Evolutionary conservation across 1,140 invertebrate genomes (phyloP).

Genomic region (Brachionus rotundiformis): DNA sequence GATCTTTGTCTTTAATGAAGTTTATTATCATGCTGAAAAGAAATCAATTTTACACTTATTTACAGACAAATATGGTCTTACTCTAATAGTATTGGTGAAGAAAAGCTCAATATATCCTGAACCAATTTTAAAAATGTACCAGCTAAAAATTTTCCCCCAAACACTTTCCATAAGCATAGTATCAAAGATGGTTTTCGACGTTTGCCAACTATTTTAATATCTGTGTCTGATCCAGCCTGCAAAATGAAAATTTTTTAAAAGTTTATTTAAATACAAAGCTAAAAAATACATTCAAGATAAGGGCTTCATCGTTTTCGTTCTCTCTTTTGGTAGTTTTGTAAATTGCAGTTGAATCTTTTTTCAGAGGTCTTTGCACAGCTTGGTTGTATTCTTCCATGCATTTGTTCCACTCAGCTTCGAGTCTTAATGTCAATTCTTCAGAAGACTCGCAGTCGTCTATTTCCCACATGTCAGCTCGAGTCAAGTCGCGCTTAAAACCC

Average conservation of each 20-base stretch:
- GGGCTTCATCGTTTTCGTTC: slow-evolving; percentile 36
- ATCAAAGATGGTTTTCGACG: slow-evolving; percentile 26
- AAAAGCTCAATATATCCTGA: slow-evolving; percentile 45
- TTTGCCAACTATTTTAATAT: background rate
- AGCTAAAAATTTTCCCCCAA: slow-evolving; percentile 51
- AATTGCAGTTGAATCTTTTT: slow-evolving; percentile 30
- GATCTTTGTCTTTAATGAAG: slow-evolving; percentile 39
- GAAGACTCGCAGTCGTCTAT: slow-evolving; percentile 46
- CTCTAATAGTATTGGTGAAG: slow-evolving; percentile 38
- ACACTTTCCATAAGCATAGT: slow-evolving; percentile 35
- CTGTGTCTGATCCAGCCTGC: slow-evolving; percentile 12
- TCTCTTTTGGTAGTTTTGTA: slow-evolving; percentile 26
- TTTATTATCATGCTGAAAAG: slow-evolving; percentile 35
- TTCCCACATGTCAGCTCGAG: slow-evolving; percentile 49
- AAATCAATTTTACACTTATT: background rate
- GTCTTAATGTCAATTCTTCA: slow-evolving; percentile 27
- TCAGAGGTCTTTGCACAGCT: background rate
- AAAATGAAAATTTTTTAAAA: background rate
- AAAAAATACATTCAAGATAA: slow-evolving; percentile 43
- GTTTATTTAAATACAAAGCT: background rate
- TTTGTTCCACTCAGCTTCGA: slow-evolving; percentile 47
- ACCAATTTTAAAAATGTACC: slow-evolving; percentile 51
- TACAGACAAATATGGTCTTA: background rate
- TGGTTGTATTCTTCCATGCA: background rate
- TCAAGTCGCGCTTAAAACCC: slow-evolving; percentile 30